Percentiles rank a stretch among this genome's conserved stretches.
Evolutionary conservation across 2,113 vertebrate species (phyloP).

Genomic region (Pollimyrus isidori): DNA sequence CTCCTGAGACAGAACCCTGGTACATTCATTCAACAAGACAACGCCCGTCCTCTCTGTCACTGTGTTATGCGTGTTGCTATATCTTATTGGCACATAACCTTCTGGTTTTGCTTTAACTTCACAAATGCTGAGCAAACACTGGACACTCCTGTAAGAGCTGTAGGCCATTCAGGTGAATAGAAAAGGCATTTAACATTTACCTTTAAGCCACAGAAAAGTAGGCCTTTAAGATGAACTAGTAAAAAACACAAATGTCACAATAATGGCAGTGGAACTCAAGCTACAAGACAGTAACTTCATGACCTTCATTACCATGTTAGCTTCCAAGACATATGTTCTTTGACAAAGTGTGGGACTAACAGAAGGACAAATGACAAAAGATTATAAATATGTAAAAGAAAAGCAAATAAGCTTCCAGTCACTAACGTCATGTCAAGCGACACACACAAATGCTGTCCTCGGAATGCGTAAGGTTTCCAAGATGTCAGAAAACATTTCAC

Average conservation of each 20-base stretch:
- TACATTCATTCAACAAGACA: neutral
- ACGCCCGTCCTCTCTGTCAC: too few species aligned
- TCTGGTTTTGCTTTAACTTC: neutral
- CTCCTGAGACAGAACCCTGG: neutral
- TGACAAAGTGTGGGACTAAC: neutral
- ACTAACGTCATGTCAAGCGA: neutral
- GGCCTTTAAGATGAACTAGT: neutral
- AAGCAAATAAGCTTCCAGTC: neutral
- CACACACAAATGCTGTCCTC: neutral
- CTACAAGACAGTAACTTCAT: neutral
- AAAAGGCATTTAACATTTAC: neutral
- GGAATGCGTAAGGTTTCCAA: neutral
- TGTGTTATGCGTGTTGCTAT: too few species aligned
- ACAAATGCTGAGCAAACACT: neutral
- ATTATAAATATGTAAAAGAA: slow-evolving; percentile 5
- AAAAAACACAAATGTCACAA: neutral
- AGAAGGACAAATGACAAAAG: neutral
- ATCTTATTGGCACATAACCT: neutral
- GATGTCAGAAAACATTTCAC: neutral
- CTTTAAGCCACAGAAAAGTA: neutral
- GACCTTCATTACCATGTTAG: neutral
- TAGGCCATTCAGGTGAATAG: neutral
- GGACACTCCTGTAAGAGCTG: neutral
- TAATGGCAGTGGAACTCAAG: neutral
- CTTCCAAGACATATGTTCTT: neutral